These are phyloP conservation scores for Tadarida brasiliensis DNA, from an alignment of 2,797 vertebrate species.

Conservation along the genomic window DNA sequence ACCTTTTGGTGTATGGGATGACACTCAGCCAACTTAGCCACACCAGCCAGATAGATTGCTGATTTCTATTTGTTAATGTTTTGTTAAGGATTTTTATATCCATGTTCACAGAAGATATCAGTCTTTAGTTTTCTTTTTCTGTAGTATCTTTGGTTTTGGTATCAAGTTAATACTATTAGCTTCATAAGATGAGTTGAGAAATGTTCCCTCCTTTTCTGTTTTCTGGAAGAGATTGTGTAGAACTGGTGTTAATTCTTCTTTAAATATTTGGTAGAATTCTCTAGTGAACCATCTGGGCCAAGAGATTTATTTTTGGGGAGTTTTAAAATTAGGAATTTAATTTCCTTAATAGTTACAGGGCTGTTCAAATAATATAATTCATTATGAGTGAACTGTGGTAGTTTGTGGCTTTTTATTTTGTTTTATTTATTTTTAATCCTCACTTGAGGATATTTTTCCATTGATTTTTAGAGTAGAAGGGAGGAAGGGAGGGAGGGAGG, in stretches of 20 bases:
- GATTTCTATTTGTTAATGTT: slow-evolving; percentile 18
- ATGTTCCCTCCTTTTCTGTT: background rate
- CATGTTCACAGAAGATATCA: background rate
- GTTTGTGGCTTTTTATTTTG: background rate
- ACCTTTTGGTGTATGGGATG: background rate
- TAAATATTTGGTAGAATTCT: background rate
- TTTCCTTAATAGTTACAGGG: background rate
- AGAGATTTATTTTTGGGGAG: background rate
- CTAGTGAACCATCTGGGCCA: background rate
- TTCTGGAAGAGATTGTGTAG: background rate
- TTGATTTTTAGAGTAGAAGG: no score
- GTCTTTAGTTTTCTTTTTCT: background rate
- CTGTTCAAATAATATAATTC: background rate
- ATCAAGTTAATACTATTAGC: background rate
- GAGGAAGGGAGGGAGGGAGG: no score
- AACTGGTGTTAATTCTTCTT: slow-evolving; percentile 31
- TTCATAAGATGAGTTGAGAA: background rate
- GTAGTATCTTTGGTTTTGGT: background rate
- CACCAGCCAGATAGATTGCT: background rate
- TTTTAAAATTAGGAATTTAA: slow-evolving; percentile 46
- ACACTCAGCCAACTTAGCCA: background rate
- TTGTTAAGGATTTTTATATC: slow-evolving; percentile 10
- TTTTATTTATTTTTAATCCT: no score
- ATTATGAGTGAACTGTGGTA: background rate
- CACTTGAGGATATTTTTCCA: no score